Base-by-base conservation (phyloP, 2,888 invertebrate species). In the Morinoia aosen region DNA sequence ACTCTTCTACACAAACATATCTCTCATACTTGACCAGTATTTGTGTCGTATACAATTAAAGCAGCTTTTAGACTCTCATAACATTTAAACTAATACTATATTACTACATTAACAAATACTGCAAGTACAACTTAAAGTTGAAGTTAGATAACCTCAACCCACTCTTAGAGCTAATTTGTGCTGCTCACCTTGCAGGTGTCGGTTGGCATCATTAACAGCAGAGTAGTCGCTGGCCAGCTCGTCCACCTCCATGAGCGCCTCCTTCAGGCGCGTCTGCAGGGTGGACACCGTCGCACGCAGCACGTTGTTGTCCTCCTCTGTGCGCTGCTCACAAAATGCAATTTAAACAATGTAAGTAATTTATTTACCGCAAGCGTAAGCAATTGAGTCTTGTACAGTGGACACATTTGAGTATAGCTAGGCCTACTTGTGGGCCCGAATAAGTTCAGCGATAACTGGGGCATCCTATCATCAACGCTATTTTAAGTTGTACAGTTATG, bases 141-240 rank as follows among this genome's bases (percentile, higher is more conserved):
- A 48, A 5, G 3, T 48, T 4, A 48, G 48, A 48, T 48, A 48
- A 48, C 10, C 25, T 76, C 25, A 76, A 76, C 76, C 16, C 2
- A 10, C 33, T 33, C 25, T 10, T 10, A 76, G 8, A 33, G 10
- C 25, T 10, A 2, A 76, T 33, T 33, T 8, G 25, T 19, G 76
- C 39, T 2, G n/a, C 19, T 64, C 39, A 95, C 95, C 95, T n/a
- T 95, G 95, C 95, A 95, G 58, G 48, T 95, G 95, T 0, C n/a
- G 95, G 64, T 95, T 95, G 40, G 95, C 40, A 14, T 58, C 95
- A 57, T 39, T 64, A 33, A 95, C 12, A 48, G 95, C 64, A 39
- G 61, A 61, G 95, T 61, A 95, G 64, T 95, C 95, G 12, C 16
- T 48, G 64, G 95, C 95, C 39, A 95, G 95, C 64, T 64, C 95